These are phyloP conservation scores for Antidorcas marsupialis DNA, from an alignment of 2,113 vertebrate species.

Conservation along the genomic window DNA sequence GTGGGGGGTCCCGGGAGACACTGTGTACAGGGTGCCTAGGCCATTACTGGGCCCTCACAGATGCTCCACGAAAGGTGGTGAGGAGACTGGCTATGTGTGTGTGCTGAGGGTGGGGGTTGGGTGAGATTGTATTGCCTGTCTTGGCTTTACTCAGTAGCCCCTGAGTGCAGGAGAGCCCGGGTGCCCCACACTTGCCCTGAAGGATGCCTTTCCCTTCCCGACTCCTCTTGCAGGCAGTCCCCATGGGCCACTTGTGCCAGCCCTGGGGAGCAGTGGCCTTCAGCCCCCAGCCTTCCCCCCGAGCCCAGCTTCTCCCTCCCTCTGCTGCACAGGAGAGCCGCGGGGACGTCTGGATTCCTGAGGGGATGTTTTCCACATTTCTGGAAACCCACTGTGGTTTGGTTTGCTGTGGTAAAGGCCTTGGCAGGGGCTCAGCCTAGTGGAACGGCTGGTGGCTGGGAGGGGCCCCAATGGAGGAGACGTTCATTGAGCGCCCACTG, in stretches of 20 bases:
- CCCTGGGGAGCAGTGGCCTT: background rate
- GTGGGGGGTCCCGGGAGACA: background rate
- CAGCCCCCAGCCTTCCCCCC: background rate
- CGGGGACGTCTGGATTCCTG: conserved; percentile 64
- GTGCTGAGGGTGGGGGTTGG: background rate
- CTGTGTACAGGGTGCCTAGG: too few relatives aligned
- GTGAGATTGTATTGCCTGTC: background rate
- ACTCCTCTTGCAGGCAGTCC: background rate
- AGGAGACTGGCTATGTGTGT: background rate
- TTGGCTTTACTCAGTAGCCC: background rate
- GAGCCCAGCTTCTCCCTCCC: background rate
- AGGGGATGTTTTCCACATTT: conserved; percentile 73
- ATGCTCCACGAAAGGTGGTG: background rate
- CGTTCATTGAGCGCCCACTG: conserved; percentile 20
- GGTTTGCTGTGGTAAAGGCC: conserved; percentile 64
- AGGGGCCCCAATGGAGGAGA: background rate
- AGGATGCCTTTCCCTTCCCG: background rate
- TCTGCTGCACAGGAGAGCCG: background rate
- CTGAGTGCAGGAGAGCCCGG: background rate
- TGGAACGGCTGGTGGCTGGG: conserved; percentile 13
- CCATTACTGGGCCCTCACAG: too few relatives aligned
- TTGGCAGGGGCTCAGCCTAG: conserved; percentile 46
- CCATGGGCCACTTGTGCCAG: fast-evolving
- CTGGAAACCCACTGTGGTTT: conserved; percentile 72
- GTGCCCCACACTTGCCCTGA: background rate